These are phyloP conservation scores for Diploscapter pachys DNA, from an alignment of 1,140 invertebrate species.

Conservation along the genomic window DNA sequence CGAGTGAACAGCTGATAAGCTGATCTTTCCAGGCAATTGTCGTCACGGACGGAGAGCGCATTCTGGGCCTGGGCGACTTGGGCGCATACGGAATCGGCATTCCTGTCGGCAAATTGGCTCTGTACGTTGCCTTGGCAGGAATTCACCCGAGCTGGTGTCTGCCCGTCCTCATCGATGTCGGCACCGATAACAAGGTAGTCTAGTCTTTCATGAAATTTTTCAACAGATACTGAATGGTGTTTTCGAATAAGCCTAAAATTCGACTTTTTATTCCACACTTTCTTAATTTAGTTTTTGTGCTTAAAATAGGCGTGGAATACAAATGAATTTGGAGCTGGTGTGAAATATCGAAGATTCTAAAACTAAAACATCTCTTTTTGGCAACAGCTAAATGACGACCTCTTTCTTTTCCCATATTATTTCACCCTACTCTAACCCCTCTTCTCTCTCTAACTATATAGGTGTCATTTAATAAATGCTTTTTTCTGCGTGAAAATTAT, in stretches of 20 bases:
- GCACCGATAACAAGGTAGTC: slow-evolving; percentile 78
- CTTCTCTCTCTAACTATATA: background rate
- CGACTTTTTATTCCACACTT: no score
- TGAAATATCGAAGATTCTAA: no score
- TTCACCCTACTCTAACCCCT: no score
- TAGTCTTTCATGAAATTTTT: background rate
- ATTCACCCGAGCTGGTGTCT: slow-evolving; percentile 87
- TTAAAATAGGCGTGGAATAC: no score
- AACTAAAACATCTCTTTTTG: no score
- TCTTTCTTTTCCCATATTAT: no score
- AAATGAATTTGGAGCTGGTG: no score
- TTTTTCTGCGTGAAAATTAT: background rate
- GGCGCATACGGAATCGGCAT: slow-evolving; percentile 93
- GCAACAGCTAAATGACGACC: no score
- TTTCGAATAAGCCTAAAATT: no score
- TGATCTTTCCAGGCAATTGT: slow-evolving; percentile 72
- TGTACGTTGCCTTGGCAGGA: slow-evolving; percentile 86
- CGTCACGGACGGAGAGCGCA: slow-evolving; percentile 89
- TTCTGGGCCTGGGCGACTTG: slow-evolving; percentile 85
- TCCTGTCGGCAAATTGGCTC: slow-evolving; percentile 85
- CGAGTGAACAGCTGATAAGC: background rate
- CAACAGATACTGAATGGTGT: no score
- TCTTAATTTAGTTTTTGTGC: no score
- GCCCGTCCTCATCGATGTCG: slow-evolving; percentile 85
- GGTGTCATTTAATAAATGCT: background rate